These are phyloP conservation scores for Brachypterus glaber DNA, from an alignment of 2,888 invertebrate genomes.

Conservation along the genomic window DNA sequence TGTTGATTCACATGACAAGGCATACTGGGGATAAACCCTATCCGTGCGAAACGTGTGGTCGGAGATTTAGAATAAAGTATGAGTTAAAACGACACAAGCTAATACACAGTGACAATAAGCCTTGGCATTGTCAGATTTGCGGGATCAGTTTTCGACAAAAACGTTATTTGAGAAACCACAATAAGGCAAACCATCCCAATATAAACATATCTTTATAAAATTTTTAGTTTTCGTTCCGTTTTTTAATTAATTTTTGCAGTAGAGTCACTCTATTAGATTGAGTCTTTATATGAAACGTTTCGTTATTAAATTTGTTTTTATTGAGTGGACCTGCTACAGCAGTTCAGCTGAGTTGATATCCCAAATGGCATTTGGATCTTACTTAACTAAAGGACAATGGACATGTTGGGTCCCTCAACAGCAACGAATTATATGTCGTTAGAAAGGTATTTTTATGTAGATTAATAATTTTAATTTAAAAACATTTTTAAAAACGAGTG, in stretches of 20 bases:
- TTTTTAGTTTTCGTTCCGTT: too few relatives aligned
- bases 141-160: slow-evolving; percentile 44
- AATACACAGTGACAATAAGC: slow-evolving; percentile 45
- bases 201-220: slow-evolving; percentile 11
- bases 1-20: slow-evolving; percentile 48
- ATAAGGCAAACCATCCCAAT: slow-evolving; percentile 38
- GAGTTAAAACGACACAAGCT: slow-evolving; percentile 49
- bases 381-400: too few relatives aligned
- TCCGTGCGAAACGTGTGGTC: slow-evolving; percentile 48
- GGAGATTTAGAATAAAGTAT: slow-evolving; percentile 50
- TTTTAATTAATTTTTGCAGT: too few relatives aligned
- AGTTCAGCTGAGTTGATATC: too few relatives aligned
- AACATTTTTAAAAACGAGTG: too few relatives aligned
- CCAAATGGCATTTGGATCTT: too few relatives aligned
- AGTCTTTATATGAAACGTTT: neutral
- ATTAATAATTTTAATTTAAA: too few relatives aligned
- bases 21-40: slow-evolving; percentile 56
- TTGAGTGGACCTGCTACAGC: too few relatives aligned
- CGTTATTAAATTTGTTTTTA: too few relatives aligned
- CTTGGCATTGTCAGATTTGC: slow-evolving; percentile 42
- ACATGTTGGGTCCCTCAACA: too few relatives aligned
- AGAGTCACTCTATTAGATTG: neutral
- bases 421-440: too few relatives aligned
- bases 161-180: slow-evolving; percentile 45
- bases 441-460: too few relatives aligned